Base-by-base conservation (phyloP, 2,113 vertebrate genomes). In the Coptodon bakossiorum region DNA sequence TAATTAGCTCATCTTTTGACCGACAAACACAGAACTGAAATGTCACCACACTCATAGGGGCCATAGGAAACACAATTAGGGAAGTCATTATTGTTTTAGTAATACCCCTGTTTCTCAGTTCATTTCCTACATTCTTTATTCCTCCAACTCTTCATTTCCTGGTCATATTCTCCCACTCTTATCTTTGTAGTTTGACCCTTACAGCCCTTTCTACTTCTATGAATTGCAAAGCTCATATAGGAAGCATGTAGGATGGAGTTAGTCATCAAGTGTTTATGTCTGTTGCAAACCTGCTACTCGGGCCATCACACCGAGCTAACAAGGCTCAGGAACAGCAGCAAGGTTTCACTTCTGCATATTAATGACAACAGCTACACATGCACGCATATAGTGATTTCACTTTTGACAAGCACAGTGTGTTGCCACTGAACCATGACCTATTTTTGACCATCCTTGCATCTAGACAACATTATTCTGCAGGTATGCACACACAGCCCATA, bases 1-100 rank as follows among this genome's bases (percentile, higher is more conserved):
- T 96, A 96, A 96, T 96, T 95, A 96, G 92, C 94, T 92, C 93
- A 91, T 96, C 94, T 89, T 95, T 91, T 94, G 94, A 93, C 95
- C 88, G 91, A 95, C 91, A 94, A 95, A 95, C 94, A 95, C 92
- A 93, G 93, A 92, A 88, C 92, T 90, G 89, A 96, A 96, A 96
- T 95, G 95, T 95, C 96, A 95, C 90, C 92, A 85, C 90, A 83
- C 91, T 95, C 89, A 68, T 91, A 84, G 56, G 82, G 95, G 90
- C 94, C 93, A 95, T 71, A 90, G 92, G 95, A 96, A 95, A 95
- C 94, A 94, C 92, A 95, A 96, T 96, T 94, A 95, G 93, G 90
- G 94, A 93, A 95, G 94, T 95, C 92, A 92, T 95, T 93, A 92
- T 95, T 94, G 92, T 95, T 94, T 91, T 86, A 88, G 88, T 73